A percentile compares a stretch with the other conserved stretches of the same genome.
Conservation (phyloP, 2,797 vertebrate species). For the Chloroceryle amazona region DNA sequence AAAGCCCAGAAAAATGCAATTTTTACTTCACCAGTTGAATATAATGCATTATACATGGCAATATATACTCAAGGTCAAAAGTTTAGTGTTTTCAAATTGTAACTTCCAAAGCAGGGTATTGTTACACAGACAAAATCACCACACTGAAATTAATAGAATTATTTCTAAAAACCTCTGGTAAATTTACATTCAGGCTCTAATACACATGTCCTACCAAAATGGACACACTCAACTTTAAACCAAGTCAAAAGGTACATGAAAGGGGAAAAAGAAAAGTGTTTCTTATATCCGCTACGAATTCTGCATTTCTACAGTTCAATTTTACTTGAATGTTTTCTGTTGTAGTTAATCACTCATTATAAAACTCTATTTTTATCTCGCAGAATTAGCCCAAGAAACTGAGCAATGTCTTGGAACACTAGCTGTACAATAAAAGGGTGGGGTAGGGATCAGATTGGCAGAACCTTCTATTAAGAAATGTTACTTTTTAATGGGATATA, state of each 20-base stretch:
- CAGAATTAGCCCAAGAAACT: neutral
- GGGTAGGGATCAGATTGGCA: neutral
- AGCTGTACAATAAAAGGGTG: neutral
- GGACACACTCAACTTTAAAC: neutral
- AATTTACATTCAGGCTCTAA: neutral
- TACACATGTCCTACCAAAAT: neutral
- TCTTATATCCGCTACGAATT: neutral
- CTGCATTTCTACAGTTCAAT: neutral
- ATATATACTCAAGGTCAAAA: constrained; percentile 70
- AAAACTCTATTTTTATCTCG: neutral
- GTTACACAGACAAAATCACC: neutral
- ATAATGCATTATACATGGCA: constrained; percentile 65
- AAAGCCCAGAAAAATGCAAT: constrained; percentile 58
- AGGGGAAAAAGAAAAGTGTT: neutral
- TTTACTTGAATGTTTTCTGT: neutral
- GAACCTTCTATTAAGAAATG: neutral
- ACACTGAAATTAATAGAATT: neutral
- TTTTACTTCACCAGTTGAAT: constrained; percentile 53
- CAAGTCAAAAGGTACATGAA: neutral
- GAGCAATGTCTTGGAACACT: neutral
- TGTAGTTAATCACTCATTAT: neutral
- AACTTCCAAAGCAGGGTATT: constrained; percentile 12
- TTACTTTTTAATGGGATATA: neutral
- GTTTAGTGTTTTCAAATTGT: constrained; percentile 67
- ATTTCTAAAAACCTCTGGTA: neutral